Conservation (phyloP, 2,113 vertebrate species). For the Zosterops hypoxanthus region DNA sequence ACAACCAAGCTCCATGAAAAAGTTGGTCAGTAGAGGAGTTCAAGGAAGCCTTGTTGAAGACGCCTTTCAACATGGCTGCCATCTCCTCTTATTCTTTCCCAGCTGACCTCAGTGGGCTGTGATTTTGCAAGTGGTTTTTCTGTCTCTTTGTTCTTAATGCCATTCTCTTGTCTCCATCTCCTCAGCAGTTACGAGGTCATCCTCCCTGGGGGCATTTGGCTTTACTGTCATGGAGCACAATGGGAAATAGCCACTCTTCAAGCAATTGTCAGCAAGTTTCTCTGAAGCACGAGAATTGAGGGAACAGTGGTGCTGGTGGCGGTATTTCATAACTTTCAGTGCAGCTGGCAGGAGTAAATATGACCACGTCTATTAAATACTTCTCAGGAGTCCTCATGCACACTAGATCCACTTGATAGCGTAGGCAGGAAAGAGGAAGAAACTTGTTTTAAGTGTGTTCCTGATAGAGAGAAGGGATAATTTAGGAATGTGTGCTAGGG, state of each 20-base stretch:
- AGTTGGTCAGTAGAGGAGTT: neutral
- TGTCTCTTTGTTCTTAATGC: neutral
- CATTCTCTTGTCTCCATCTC: neutral
- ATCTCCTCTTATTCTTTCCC: neutral
- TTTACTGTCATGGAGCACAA: neutral
- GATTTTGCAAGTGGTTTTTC: neutral
- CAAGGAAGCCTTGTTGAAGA: neutral
- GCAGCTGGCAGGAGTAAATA: neutral
- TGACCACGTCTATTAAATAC: neutral
- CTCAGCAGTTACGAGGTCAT: neutral
- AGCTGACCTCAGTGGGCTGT: neutral
- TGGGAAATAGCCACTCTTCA: neutral
- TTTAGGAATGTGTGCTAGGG: neutral
- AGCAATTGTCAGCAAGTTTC: neutral
- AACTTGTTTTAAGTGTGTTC: neutral
- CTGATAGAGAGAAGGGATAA: neutral
- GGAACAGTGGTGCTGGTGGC: neutral
- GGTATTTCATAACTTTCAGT: neutral
- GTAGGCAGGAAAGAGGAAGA: neutral
- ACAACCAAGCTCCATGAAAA: neutral
- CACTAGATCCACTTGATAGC: neutral
- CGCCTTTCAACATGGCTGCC: neutral
- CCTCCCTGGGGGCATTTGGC: neutral
- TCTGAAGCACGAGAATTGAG: neutral
- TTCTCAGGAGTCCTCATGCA: neutral